A percentile compares a stretch with the other conserved stretches of the same genome.
Evolutionary conservation across 2,113 vertebrate species (phyloP).

Genomic region (Acrocephalus arundinaceus): DNA sequence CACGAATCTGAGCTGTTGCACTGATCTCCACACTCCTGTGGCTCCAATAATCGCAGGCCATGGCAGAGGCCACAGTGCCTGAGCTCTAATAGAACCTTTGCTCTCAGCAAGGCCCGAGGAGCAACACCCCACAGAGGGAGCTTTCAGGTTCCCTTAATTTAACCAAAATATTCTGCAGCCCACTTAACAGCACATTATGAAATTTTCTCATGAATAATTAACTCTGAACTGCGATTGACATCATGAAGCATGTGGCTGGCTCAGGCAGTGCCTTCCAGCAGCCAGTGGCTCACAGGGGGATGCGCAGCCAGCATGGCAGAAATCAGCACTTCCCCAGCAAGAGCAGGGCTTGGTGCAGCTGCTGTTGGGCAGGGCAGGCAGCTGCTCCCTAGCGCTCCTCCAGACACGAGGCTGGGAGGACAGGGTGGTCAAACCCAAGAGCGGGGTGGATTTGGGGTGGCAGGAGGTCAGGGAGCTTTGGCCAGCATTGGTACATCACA

Average conservation of each 20-base stretch:
- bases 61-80: not conserved
- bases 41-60: not conserved
- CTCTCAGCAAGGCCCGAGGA: not conserved
- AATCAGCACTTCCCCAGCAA: not conserved
- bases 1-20: accelerated
- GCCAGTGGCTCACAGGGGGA: not conserved
- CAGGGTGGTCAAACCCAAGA: accelerated
- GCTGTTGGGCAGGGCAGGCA: not conserved
- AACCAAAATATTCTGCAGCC: slow-evolving; percentile 58
- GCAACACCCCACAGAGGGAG: not conserved
- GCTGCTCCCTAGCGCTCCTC: not conserved
- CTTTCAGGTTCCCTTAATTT: slow-evolving; percentile 28
- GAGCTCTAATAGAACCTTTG: not conserved
- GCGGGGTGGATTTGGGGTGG: accelerated
- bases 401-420: not conserved
- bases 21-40: not conserved
- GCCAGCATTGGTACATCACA: accelerated
- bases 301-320: not conserved
- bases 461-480: not conserved
- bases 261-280: not conserved
- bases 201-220: slow-evolving; percentile 62
- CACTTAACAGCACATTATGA: slow-evolving; percentile 63
- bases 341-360: not conserved
- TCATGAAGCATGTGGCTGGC: slow-evolving; percentile 42
- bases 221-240: slow-evolving; percentile 37